phyloP scores from a whole-genome alignment of 2,797 vertebrate genomes.

The Hephaestus fuliginosus region DNA sequence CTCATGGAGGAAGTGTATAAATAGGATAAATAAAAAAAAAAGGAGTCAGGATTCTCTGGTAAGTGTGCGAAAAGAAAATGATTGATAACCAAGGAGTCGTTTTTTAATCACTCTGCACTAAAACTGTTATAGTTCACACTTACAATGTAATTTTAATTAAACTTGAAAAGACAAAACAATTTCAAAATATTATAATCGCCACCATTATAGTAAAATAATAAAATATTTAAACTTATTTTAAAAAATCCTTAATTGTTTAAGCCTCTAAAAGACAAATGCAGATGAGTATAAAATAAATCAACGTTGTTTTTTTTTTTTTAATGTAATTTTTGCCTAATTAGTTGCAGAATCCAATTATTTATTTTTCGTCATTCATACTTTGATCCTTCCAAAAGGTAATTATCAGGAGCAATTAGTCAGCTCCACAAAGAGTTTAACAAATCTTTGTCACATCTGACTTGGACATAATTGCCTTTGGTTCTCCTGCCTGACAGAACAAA shows the following conservation, averaged over 20 bases:
- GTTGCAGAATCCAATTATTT: not conserved
- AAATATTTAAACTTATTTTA: not conserved
- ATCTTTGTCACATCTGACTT: slow-evolving; percentile 30
- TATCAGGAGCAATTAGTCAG: slow-evolving; percentile 24
- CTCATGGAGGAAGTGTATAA: slow-evolving; percentile 8
- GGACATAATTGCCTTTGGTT: slow-evolving; percentile 43
- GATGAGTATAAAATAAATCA: not conserved
- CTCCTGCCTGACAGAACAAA: slow-evolving; percentile 37
- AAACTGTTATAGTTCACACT: not conserved
- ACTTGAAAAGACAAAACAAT: not conserved
- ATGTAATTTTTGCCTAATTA: not conserved
- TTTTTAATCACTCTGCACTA: not conserved
- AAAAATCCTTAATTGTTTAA: not conserved
- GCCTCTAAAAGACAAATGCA: not conserved
- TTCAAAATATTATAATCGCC: not conserved
- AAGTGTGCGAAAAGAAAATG: not conserved
- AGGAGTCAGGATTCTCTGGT: slow-evolving; percentile 8
- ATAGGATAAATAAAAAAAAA: slow-evolving; percentile 14
- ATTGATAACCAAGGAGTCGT: not conserved
- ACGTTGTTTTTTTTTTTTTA: not conserved
- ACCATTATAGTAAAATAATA: not conserved
- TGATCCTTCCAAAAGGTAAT: slow-evolving; percentile 23
- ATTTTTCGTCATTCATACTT: not conserved
- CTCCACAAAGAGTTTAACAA: slow-evolving; percentile 10
- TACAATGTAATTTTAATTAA: not conserved